These are phyloP conservation scores for Argyresthia goedartella DNA, from an alignment of 2,888 invertebrate genomes.

Conservation along the genomic window DNA sequence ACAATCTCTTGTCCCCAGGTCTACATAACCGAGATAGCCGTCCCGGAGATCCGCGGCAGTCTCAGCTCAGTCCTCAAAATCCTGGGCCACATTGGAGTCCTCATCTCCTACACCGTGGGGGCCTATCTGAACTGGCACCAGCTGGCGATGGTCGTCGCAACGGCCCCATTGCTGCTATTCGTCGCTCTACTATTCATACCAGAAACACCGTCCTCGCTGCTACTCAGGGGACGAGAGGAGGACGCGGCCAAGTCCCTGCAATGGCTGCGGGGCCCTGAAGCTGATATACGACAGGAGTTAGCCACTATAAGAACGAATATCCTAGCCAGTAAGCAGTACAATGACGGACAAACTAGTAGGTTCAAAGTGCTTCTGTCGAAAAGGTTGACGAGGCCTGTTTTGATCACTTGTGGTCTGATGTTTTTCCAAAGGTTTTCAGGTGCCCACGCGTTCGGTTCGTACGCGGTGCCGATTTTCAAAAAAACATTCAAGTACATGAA, in stretches of 20 bases:
- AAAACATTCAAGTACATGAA: constrained; percentile 85
- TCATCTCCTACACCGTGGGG: constrained; percentile 85
- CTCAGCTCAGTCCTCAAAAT: constrained; percentile 89
- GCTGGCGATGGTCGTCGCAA: constrained; percentile 82
- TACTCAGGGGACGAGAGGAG: constrained; percentile 80
- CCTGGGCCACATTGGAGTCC: constrained; percentile 85
- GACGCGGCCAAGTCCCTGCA: constrained; percentile 81
- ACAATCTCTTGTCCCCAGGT: constrained; percentile 68
- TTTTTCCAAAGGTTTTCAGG: constrained; percentile 89
- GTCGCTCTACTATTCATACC: constrained; percentile 83
- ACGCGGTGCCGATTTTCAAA: constrained; percentile 88
- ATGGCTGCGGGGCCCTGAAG: constrained; percentile 83
- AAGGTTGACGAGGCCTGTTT: constrained; percentile 74
- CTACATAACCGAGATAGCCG: constrained; percentile 92
- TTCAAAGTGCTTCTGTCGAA: constrained; percentile 49
- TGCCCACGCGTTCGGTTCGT: constrained; percentile 86
- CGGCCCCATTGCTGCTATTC: constrained; percentile 82
- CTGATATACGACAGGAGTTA: constrained; percentile 81
- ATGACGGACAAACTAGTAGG: constrained; percentile 41
- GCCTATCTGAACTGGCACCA: constrained; percentile 87
- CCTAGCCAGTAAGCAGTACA: constrained; percentile 53
- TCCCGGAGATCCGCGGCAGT: constrained; percentile 87
- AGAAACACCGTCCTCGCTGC: constrained; percentile 88
- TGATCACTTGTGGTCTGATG: constrained; percentile 89
- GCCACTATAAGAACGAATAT: constrained; percentile 80